phyloP scores from a whole-genome alignment of 2,113 vertebrate species.

The Percina caprodes region DNA sequence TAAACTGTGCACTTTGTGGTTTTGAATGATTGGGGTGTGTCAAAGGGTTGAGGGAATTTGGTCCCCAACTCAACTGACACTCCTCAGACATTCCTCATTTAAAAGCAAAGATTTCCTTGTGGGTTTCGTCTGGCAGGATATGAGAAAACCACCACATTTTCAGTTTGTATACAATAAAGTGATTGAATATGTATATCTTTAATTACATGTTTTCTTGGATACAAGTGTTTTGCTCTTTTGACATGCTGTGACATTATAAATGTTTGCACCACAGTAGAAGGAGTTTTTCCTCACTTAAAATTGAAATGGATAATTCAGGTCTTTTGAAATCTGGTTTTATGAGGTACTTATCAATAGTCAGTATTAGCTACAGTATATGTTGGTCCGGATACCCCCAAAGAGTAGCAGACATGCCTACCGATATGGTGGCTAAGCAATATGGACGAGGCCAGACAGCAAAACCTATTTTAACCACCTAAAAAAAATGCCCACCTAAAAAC shows the following conservation, averaged over 20 bases:
- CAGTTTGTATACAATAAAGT: conserved; percentile 1
- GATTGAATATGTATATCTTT: neutral
- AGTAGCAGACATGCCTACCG: too few relatives aligned
- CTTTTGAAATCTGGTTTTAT: too few relatives aligned
- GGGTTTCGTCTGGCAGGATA: conserved; percentile 32
- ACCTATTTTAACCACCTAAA: too few relatives aligned
- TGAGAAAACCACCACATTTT: conserved; percentile 9
- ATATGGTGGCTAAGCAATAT: too few relatives aligned
- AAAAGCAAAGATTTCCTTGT: conserved; percentile 35
- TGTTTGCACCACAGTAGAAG: neutral
- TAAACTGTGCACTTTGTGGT: conserved; percentile 46
- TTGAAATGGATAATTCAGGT: too few relatives aligned
- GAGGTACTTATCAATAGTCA: too few relatives aligned
- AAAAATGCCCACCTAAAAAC: too few relatives aligned
- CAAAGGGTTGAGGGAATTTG: conserved; percentile 21
- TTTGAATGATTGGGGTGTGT: conserved; percentile 29
- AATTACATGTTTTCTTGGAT: neutral
- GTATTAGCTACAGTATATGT: too few relatives aligned
- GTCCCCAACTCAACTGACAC: conserved; percentile 16
- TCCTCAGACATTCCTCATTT: conserved; percentile 53
- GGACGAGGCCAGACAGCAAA: too few relatives aligned
- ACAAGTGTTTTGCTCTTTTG: neutral
- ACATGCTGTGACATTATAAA: neutral
- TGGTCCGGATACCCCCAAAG: too few relatives aligned
- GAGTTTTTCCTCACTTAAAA: neutral